Percentiles rank a stretch among this genome's conserved stretches.
phyloP scores from a whole-genome alignment of 2,888 invertebrate species.

The Hypselothyrea guttata region DNA sequence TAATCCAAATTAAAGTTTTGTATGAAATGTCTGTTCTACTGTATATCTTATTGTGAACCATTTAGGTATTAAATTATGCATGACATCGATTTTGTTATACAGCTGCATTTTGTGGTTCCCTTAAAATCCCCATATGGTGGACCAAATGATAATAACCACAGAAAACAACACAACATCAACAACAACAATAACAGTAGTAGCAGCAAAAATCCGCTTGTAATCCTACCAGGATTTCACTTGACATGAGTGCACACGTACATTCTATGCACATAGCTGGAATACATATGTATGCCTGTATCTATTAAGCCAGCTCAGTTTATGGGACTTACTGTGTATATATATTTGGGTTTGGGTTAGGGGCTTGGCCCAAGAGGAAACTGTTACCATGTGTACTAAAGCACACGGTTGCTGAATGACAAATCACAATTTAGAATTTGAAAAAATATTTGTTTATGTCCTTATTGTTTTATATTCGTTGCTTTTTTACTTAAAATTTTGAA shows the following conservation, averaged over 20 bases:
- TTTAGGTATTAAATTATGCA: constrained; percentile 56
- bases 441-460: too few relatives aligned
- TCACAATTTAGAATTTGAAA: too few relatives aligned
- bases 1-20: too few relatives aligned
- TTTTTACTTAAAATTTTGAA: too few relatives aligned
- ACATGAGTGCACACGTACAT: constrained; percentile 7
- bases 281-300: constrained; percentile 4
- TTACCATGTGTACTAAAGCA: constrained; percentile 4
- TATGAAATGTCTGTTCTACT: too few relatives aligned
- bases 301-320: constrained; percentile 9
- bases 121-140: constrained; percentile 31
- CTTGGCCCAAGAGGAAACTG: background rate
- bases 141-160: constrained; percentile 60
- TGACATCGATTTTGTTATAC: constrained; percentile 70
- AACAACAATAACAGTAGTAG: constrained; percentile 20
- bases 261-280: background rate
- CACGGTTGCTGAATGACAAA: too few relatives aligned
- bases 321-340: background rate
- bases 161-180: constrained; percentile 44
- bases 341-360: constrained; percentile 41
- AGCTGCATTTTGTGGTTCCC: constrained; percentile 60
- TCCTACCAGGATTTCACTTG: constrained; percentile 63
- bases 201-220: constrained; percentile 59
- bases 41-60: too few relatives aligned
- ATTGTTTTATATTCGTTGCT: too few relatives aligned